A percentile compares a stretch with the other conserved stretches of the same genome.
Conservation (phyloP, 1,140 invertebrate genomes). For the Bombus picipes region DNA sequence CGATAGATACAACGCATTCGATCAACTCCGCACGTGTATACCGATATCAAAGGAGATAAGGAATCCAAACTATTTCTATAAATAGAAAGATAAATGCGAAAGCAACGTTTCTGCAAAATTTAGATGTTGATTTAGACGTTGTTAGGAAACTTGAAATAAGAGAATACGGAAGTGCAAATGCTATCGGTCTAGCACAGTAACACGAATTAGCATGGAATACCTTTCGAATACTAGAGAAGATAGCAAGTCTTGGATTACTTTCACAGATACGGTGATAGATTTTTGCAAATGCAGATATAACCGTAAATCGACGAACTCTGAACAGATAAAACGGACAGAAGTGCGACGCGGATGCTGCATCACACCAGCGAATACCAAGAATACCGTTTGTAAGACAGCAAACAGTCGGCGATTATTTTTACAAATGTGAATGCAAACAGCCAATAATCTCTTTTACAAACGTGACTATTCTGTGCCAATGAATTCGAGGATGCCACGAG, state of each 20-base stretch:
- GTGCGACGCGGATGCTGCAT: background rate
- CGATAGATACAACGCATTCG: background rate
- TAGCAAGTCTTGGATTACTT: background rate
- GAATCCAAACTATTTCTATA: background rate
- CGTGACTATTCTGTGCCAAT: background rate
- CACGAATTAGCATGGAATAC: background rate
- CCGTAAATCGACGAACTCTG: background rate
- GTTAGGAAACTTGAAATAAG: too few species aligned
- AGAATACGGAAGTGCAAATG: background rate
- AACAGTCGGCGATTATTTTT: background rate
- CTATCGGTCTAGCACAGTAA: background rate
- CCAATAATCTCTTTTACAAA: background rate
- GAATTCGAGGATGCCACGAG: background rate
- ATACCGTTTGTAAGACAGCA: background rate
- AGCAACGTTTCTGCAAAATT: background rate
- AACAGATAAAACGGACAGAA: background rate
- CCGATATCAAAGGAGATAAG: background rate
- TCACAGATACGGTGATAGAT: background rate
- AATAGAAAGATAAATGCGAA: background rate
- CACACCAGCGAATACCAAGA: background rate
- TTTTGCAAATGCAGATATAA: background rate
- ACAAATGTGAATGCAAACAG: background rate
- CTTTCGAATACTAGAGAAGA: background rate
- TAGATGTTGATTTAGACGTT: background rate
- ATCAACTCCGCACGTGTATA: background rate